Percentiles rank a stretch among this genome's conserved stretches.
These are phyloP conservation scores for Eleutherodactylus coqui DNA, from an alignment of 2,797 vertebrate genomes.

Conservation along the genomic window DNA sequence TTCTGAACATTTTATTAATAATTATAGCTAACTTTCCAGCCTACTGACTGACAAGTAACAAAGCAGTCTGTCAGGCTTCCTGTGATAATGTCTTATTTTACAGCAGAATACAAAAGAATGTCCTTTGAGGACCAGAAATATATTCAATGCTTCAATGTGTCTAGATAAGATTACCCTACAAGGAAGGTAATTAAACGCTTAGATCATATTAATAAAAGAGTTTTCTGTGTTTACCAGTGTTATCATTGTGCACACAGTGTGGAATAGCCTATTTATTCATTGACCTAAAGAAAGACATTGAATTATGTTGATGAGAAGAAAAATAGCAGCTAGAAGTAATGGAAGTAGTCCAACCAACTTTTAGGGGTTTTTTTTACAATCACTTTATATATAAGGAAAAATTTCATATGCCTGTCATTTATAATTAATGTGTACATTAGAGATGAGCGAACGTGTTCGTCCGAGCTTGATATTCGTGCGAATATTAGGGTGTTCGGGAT, in stretches of 20 bases:
- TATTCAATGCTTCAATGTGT: slow-evolving; percentile 67
- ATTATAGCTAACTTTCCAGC: slow-evolving; percentile 67
- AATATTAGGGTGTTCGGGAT: no score
- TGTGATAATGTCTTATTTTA: slow-evolving; percentile 71
- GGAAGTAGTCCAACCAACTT: slow-evolving; percentile 36
- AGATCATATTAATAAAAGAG: slow-evolving; percentile 71
- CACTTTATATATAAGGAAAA: neutral
- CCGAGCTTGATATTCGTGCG: no score
- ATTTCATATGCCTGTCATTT: neutral
- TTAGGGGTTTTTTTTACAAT: slow-evolving; percentile 60
- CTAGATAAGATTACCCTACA: slow-evolving; percentile 73
- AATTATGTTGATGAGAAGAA: slow-evolving; percentile 64
- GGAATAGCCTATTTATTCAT: slow-evolving; percentile 65
- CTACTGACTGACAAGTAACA: slow-evolving; percentile 65
- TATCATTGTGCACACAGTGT: slow-evolving; percentile 68
- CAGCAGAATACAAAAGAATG: slow-evolving; percentile 61
- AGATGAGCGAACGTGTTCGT: no score
- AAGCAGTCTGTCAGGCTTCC: slow-evolving; percentile 67
- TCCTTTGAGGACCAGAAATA: slow-evolving; percentile 70
- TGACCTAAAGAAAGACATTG: slow-evolving; percentile 66
- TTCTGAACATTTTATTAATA: slow-evolving; percentile 58
- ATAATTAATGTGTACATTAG: no score
- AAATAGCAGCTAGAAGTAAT: slow-evolving; percentile 52
- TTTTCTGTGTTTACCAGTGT: slow-evolving; percentile 69
- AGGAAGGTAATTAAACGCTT: slow-evolving; percentile 72